Percentiles rank a stretch among this genome's conserved stretches.
Conservation (phyloP, 2,888 invertebrate species). For the Melanotus villosus region DNA sequence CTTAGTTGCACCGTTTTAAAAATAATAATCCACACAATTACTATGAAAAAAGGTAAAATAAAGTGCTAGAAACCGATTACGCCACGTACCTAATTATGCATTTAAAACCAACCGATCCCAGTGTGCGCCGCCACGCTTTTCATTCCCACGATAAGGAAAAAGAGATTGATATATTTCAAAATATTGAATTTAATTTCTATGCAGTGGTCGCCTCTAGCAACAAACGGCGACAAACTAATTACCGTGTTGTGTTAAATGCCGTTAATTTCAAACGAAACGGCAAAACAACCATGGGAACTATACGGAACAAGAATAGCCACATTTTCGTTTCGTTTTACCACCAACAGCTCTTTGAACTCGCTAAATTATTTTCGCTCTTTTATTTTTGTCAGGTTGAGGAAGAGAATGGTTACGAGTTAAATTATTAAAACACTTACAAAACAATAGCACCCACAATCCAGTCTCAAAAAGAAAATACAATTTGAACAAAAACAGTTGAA, state of each 20-base stretch:
- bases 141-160: slow-evolving; percentile 15
- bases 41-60: not conserved
- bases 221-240: slow-evolving; percentile 21
- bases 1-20: not conserved
- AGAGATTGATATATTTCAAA: slow-evolving; percentile 23
- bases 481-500: too few relatives aligned
- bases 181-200: slow-evolving; percentile 23
- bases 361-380: too few relatives aligned
- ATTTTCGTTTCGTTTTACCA: slow-evolving; percentile 22
- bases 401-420: too few relatives aligned
- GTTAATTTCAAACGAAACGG: slow-evolving; percentile 20
- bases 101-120: not conserved
- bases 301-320: slow-evolving; percentile 17
- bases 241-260: slow-evolving; percentile 27
- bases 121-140: not conserved
- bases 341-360: slow-evolving; percentile 21
- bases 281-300: slow-evolving; percentile 21
- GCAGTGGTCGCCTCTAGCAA: slow-evolving; percentile 2
- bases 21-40: slow-evolving; percentile 6
- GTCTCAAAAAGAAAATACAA: too few relatives aligned
- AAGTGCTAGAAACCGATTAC: not conserved
- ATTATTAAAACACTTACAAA: too few relatives aligned
- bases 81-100: slow-evolving; percentile 4
- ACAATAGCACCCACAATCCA: too few relatives aligned
- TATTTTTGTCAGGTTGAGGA: too few relatives aligned